Evolutionary conservation across 1,140 invertebrate species (phyloP).

Genomic region (Tetramorium alpestre): DNA sequence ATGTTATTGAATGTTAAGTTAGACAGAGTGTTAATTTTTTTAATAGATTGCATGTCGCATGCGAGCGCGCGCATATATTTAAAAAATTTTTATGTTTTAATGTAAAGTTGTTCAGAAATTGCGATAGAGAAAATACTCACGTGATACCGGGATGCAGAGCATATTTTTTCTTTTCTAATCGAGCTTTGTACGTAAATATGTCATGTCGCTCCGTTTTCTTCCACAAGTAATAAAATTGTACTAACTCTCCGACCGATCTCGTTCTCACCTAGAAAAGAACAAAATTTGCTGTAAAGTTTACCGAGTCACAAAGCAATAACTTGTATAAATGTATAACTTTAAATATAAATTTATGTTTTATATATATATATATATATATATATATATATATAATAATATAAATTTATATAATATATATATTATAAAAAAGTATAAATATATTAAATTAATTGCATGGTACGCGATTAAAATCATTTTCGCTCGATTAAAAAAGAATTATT

Average conservation of each 20-base stretch:
- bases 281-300: neutral
- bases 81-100: constrained; percentile 10
- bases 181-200: constrained; percentile 92
- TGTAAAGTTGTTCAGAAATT: neutral
- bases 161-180: constrained; percentile 93
- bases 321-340: neutral
- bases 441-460: neutral
- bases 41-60: neutral
- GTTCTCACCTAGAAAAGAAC: constrained; percentile 90
- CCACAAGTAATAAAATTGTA: constrained; percentile 99
- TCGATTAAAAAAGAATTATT: neutral
- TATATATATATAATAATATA: no score
- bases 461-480: neutral
- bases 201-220: constrained; percentile 99
- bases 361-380: no score
- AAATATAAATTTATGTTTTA: no score
- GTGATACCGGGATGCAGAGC: constrained; percentile 91
- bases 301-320: neutral
- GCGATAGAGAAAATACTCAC: constrained; percentile 83
- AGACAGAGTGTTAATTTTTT: neutral
- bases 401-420: no score
- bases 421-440: neutral
- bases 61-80: neutral
- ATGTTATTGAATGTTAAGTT: neutral
- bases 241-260: constrained; percentile 97